Percentiles rank a stretch among this genome's conserved stretches.
Conservation (phyloP, 1,140 invertebrate species). For the Leptoteleia sp. region DNA sequence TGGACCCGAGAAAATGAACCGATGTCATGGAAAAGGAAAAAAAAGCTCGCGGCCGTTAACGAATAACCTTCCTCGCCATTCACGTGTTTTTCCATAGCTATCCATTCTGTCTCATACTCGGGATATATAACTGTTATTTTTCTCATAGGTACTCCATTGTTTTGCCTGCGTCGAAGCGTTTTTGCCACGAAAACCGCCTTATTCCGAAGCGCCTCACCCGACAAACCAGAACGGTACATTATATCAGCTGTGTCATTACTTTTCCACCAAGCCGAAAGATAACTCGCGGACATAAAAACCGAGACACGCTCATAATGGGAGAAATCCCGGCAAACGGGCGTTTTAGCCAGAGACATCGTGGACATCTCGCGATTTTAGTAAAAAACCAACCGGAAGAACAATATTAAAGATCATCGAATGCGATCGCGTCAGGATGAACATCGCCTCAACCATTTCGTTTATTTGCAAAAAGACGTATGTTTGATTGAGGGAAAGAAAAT, state of each 20-base stretch:
- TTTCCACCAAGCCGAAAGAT: constrained; percentile 70
- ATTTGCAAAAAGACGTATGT: too few relatives aligned
- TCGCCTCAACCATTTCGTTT: too few relatives aligned
- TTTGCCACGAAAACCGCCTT: constrained; percentile 61
- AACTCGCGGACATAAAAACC: constrained; percentile 70
- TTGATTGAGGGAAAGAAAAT: too few relatives aligned
- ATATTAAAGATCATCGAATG: constrained; percentile 55
- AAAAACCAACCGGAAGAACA: constrained; percentile 59
- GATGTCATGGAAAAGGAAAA: constrained; percentile 46
- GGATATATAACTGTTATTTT: constrained; percentile 77
- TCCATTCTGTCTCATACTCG: constrained; percentile 68
- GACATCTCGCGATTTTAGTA: constrained; percentile 36
- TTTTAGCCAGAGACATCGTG: constrained; percentile 56
- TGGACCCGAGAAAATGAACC: constrained; percentile 21
- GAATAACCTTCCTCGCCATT: constrained; percentile 71
- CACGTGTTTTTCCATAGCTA: constrained; percentile 69
- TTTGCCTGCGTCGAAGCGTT: constrained; percentile 38
- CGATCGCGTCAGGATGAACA: too few relatives aligned
- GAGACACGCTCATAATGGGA: constrained; percentile 73
- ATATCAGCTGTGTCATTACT: constrained; percentile 78
- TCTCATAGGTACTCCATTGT: constrained; percentile 72
- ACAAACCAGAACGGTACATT: constrained; percentile 75
- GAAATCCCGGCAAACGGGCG: constrained; percentile 71
- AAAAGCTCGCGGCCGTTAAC: constrained; percentile 72
- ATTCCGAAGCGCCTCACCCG: constrained; percentile 68